These are phyloP conservation scores for Bilobella aurantiaca DNA, from an alignment of 1,140 invertebrate genomes.

Conservation along the genomic window DNA sequence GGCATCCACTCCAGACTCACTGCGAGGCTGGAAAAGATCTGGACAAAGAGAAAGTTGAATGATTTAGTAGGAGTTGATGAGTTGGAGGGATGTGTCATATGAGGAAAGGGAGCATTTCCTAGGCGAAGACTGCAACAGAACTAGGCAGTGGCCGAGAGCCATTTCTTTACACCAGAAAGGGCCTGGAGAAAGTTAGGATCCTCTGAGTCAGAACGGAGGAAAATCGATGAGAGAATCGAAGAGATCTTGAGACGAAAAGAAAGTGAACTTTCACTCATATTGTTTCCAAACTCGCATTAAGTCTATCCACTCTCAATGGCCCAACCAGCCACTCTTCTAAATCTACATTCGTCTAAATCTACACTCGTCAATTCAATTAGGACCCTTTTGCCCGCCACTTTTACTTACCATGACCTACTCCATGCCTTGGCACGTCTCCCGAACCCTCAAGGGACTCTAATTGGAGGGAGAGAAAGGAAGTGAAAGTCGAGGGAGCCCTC, in stretches of 20 bases:
- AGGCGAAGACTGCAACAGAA: not conserved
- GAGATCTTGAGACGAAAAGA: not conserved
- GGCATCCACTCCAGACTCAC: slow-evolving; percentile 2
- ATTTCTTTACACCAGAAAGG: not conserved
- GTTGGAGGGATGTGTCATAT: slow-evolving; percentile 2
- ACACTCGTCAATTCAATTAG: too few species aligned
- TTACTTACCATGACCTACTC: too few species aligned
- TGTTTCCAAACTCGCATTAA: slow-evolving; percentile 8
- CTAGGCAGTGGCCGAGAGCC: not conserved
- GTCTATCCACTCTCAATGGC: not conserved
- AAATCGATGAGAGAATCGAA: slow-evolving; percentile 10
- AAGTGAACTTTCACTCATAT: slow-evolving; percentile 5
- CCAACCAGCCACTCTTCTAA: not conserved
- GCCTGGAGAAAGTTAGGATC: not conserved
- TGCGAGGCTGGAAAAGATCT: not conserved
- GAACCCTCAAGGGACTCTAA: too few species aligned
- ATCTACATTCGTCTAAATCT: too few species aligned
- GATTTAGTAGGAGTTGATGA: slow-evolving; percentile 7
- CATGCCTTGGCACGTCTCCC: too few species aligned
- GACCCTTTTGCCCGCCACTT: too few species aligned
- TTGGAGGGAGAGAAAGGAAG: too few species aligned
- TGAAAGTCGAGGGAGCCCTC: not conserved
- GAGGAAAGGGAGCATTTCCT: not conserved
- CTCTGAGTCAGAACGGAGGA: not conserved
- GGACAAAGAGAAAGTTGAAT: slow-evolving; percentile 9